Base-by-base conservation (phyloP, 2,797 vertebrate species). In the Mastacembelus armatus region DNA sequence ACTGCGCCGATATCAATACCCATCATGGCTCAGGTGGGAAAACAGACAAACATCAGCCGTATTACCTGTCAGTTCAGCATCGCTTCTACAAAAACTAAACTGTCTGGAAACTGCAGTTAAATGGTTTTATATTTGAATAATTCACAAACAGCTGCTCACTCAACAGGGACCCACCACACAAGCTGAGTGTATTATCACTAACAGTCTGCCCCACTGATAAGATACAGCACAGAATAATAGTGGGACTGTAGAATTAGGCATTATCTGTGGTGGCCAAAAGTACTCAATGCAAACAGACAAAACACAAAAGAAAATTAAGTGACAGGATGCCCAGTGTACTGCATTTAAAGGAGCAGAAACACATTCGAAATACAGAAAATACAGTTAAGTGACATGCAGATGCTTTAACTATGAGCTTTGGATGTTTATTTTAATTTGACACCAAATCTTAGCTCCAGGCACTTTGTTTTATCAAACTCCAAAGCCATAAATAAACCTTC, bases 131-230 rank as follows among this genome's bases (percentile, higher is more conserved):
- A 66, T 71, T 14, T 79, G 71, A 86, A 83, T 85, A 78, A 83
- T 75, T 85, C 76, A 81, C 75, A 86, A 76, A 82, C 57, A 71
- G 74, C 65, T 59, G 79, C 63, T 60, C 50, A 63, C 77, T 62
- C 77, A 66, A 71, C 59, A 52, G 75, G 52, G 71, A 62, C 47
- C n/a, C 45, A n/a, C 38, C 18, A 3, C 59, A 50, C 67, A 47
- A 61, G 62, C 64, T n/a, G 71, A 62, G 63, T 26, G n/a, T 33
- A 42, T 36, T 66, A 78, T 71, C 16, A 9, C 70, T 16, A 48
- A 52, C 74, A 52, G 69, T 73, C 73, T 70, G 67, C 73, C 77
- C 69, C 68, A 60, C 66, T 74, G 59, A 71, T 66, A 56, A 43
- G 66, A 35, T 29, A 2, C 44, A 19, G 30, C 50, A 51, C 29